Conservation (phyloP, 2,113 vertebrate species). For the Microtus richardsoni region DNA sequence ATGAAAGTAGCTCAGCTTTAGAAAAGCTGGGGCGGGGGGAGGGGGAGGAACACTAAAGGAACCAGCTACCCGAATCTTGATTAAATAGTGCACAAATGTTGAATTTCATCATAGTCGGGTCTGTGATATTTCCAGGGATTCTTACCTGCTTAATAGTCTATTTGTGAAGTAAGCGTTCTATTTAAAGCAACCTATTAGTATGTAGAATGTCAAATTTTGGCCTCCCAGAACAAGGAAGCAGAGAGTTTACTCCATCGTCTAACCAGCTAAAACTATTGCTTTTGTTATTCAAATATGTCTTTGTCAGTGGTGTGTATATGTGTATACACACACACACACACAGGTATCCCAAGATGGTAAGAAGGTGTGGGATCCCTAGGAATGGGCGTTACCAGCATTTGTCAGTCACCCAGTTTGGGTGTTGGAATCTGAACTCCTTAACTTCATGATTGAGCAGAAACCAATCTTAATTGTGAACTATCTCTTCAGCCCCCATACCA, state of each 20-base stretch:
- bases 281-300: not conserved
- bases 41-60: not conserved
- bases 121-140: conserved; percentile 37
- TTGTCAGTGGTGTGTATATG: not conserved
- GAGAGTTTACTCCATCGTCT: conserved; percentile 12
- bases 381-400: not conserved
- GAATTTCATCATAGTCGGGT: conserved; percentile 6
- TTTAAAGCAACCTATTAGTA: not conserved
- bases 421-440: not conserved
- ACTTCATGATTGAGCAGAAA: not conserved
- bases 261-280: conserved; percentile 3
- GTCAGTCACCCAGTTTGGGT: not conserved
- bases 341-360: not conserved
- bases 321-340: not conserved
- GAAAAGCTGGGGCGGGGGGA: conserved; percentile 12
- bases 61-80: not conserved
- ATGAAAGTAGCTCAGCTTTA: conserved; percentile 52
- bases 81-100: conserved; percentile 38
- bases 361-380: not conserved
- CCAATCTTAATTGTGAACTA: not conserved
- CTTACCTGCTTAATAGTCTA: conserved; percentile 4
- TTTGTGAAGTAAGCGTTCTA: not conserved
- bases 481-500: not conserved
- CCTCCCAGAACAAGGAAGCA: conserved; percentile 13
- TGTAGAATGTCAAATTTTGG: conserved; percentile 2